phyloP scores from a whole-genome alignment of 2,113 vertebrate genomes.

The Embiotoca jacksoni region DNA sequence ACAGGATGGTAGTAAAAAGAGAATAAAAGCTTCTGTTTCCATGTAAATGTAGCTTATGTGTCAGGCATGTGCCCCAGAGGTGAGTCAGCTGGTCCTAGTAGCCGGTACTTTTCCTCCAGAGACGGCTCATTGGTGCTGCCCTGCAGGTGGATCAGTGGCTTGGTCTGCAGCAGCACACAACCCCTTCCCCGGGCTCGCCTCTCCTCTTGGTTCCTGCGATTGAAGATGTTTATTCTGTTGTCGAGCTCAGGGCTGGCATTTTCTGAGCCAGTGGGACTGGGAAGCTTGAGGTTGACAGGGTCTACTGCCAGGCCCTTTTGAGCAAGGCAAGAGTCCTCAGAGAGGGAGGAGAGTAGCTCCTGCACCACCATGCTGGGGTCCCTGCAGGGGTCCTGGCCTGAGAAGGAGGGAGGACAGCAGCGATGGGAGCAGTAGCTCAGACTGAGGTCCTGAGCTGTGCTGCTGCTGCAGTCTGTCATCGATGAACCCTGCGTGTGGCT shows the following conservation, averaged over 20 bases:
- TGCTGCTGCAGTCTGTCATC: slow-evolving; percentile 87
- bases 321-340: slow-evolving; percentile 86
- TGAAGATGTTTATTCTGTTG: slow-evolving; percentile 86
- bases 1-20: slow-evolving; percentile 51
- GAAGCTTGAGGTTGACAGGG: slow-evolving; percentile 87
- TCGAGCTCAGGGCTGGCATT: slow-evolving; percentile 86
- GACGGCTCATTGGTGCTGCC: slow-evolving; percentile 60
- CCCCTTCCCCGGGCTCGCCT: slow-evolving; percentile 69
- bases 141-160: slow-evolving; percentile 87
- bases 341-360: slow-evolving; percentile 90
- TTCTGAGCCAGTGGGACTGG: slow-evolving; percentile 80
- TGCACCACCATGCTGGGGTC: slow-evolving; percentile 81
- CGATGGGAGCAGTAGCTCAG: slow-evolving; percentile 69
- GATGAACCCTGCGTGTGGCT: slow-evolving; percentile 87
- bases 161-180: slow-evolving; percentile 84
- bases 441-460: slow-evolving; percentile 73
- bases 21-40: slow-evolving; percentile 48
- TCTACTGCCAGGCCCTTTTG: slow-evolving; percentile 87
- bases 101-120: slow-evolving; percentile 87
- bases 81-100: slow-evolving; percentile 80
- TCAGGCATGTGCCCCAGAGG: slow-evolving; percentile 76
- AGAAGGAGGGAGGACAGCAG: slow-evolving; percentile 63
- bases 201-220: slow-evolving; percentile 88
- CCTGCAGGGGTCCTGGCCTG: slow-evolving; percentile 50
- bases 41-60: slow-evolving; percentile 68